Base-by-base conservation (phyloP, 2,797 vertebrate genomes). In the Scarus forsteni region DNA sequence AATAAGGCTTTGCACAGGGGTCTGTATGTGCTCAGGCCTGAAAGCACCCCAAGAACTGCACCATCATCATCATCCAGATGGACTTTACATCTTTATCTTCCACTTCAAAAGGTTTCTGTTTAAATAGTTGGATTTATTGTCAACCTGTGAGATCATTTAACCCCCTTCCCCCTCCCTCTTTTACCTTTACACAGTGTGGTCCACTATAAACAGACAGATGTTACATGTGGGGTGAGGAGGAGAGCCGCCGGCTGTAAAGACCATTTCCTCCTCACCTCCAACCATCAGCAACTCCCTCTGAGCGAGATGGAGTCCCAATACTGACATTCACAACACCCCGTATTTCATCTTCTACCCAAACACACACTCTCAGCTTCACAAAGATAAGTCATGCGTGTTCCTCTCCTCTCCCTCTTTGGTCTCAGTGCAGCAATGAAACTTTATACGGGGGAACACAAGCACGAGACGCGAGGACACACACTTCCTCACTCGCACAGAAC, bases 361-460 rank as follows among this genome's bases (percentile, higher is more conserved):
- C 53, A 54, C 48, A 39, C 45, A 60, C 51, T 70, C 8, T 43
- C 2, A 0, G 12, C 12, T 43, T n/a, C 51, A 53, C 49, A 57
- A 35, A 78, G 14, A 57, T 27, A 34, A 66, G 49, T 68, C 54
- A 71, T 68, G 56, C 79, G 46, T 63, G 60, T 59, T 63, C 69
- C 57, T 70, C 74, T 69, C 48, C 42, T 64, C 58, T 77, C 74
- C 65, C 38, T 62, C 62, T 71, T 46, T 42, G 34, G 51, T 79
- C 70, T 73, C 84, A 59, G 57, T 44, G 12, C 72, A 70, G 77
- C 63, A 36, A 74, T 86, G 70, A 84, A 82, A 88, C 74, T 73
- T 77, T 73, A 85, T 83, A 70, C 48, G 40, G 16, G 63, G 58
- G 58, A 73, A 75, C 57, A 19, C 42, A 74, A 62, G 48, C 71